Evolutionary conservation across 2,888 invertebrate species (phyloP), one percentile per base, ranked within the genome.

Genomic region (Clusia tigrina): DNA sequence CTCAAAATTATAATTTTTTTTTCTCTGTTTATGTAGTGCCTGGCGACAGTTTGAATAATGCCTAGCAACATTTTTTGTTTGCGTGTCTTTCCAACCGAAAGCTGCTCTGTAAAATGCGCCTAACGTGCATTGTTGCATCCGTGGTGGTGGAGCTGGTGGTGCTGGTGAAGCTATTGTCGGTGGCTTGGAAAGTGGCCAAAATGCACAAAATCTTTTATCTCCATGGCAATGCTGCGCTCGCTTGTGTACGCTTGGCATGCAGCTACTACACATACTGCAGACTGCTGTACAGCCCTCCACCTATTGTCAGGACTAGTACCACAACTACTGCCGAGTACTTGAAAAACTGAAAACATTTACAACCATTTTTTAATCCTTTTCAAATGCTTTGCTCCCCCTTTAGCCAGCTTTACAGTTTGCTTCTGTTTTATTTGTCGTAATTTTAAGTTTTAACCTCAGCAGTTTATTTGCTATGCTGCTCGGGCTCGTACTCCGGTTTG

Each of bases 181-280:
- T 51, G 42, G 63, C 58, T 63, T 58, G 58, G 63, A 58, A 58
- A 63, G 46, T 58, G 63, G 51, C 63, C 58, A 63, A 53, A 54
- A 62, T 54, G 53, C n/a, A n/a, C 15, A 42, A 3, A 42, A 42
- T n/a, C 42, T 42, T 42, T n/a, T 6, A n/a, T 32, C 12, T 32
- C 32, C 32, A 32, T 32, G 12, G 6, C 6, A 32, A 12, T 42
- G 10, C 22, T 48, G 48, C 20, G 42, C n/a, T n/a, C 22, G 20
- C 6, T 3, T 20, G 20, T 48, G 48, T 20, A 22, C 22, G 48
- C n/a, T 6, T 3, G 18, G 48, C 48, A 42, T 42, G 42, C 42
- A 48, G 15, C 48, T 22, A 20, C 22, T 48, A 22, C 48, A 42
- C 6, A 32, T 9, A 32, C 53, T 59, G 51, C 62, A 54, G 62